Evolutionary conservation across 2,113 vertebrate species (phyloP), one percentile per base, ranked within the genome.

Genomic region (Tachysurus vachellii): DNA sequence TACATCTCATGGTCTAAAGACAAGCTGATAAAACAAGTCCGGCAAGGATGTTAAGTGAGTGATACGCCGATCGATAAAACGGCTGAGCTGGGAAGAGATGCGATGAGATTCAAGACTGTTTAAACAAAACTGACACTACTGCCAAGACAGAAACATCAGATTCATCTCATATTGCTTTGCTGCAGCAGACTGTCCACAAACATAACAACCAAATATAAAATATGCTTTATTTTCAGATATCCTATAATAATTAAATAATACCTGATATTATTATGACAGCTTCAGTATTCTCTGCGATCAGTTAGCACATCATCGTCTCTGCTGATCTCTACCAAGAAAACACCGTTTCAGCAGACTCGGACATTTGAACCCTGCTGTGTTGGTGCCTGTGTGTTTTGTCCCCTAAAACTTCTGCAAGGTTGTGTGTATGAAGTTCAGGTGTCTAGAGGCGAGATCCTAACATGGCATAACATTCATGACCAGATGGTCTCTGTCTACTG

Each of bases 341-440:
- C 0, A 47, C 11, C n/a, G 80, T 82, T 82, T 82, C 62, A 23
- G 2, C 44, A 13, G 59, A 50, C 42, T 83, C 1, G 4, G 13
- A 50, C 31, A 16, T 82, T 80, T 56, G 53, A 57, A 80, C 56
- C 79, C 79, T 61, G 81, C 62, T 66, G 59, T 66, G 61, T 64
- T 66, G 61, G 13, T 53, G 11, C n/a, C 44, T 7, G 44, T 53
- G 44, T 83, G 81, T 83, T 66, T 53, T 53, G 81, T 83, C 81
- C 81, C 81, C 61, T 83, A 83, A 83, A 83, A 83, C 81, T 83
- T 83, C 44, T 47, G 81, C 81, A 83, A 83, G 81, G 81, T 83
- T 83, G 31, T 42, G 8, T 61, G 21, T 56, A 83, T 50, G 61
- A 66, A 83, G 61, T 83, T 83, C 61, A 83, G 81, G 81, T 83